Percentiles rank a stretch among this genome's conserved stretches.
Evolutionary conservation across 2,113 vertebrate species (phyloP).

Genomic region (Pluvianellus socialis): DNA sequence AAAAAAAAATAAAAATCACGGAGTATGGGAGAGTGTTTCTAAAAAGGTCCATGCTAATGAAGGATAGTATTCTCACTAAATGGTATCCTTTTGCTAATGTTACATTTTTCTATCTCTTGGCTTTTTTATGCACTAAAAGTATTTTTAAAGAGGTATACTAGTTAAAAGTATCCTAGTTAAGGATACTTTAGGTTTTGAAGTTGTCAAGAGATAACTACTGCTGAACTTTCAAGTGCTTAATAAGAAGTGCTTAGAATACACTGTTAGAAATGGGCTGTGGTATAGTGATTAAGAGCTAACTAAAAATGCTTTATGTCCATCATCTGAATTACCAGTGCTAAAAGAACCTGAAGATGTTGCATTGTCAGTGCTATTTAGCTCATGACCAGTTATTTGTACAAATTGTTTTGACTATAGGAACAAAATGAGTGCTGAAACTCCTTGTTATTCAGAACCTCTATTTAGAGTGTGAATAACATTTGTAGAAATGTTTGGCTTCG

Average conservation of each 20-base stretch:
- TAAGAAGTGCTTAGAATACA: background rate
- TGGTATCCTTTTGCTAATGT: background rate
- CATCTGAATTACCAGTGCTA: background rate
- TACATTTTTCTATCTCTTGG: background rate
- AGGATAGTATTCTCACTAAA: background rate
- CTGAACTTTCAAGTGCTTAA: background rate
- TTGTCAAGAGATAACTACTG: background rate
- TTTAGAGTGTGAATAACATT: background rate
- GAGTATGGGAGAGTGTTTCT: background rate
- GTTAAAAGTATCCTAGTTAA: background rate
- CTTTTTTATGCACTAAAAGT: rapidly evolving
- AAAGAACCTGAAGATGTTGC: background rate
- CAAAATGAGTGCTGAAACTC: background rate
- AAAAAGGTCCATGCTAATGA: background rate
- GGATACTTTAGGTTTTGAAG: background rate
- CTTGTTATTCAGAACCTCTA: background rate
- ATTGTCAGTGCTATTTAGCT: background rate
- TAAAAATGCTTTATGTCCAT: background rate
- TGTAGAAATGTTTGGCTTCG: background rate
- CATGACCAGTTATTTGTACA: background rate
- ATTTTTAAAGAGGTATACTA: background rate
- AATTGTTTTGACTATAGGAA: background rate
- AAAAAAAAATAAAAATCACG: background rate
- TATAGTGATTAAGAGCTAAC: background rate
- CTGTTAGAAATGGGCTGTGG: background rate